phyloP scores from a whole-genome alignment of 2,888 invertebrate species.

The Meiosimyza platycephala region DNA sequence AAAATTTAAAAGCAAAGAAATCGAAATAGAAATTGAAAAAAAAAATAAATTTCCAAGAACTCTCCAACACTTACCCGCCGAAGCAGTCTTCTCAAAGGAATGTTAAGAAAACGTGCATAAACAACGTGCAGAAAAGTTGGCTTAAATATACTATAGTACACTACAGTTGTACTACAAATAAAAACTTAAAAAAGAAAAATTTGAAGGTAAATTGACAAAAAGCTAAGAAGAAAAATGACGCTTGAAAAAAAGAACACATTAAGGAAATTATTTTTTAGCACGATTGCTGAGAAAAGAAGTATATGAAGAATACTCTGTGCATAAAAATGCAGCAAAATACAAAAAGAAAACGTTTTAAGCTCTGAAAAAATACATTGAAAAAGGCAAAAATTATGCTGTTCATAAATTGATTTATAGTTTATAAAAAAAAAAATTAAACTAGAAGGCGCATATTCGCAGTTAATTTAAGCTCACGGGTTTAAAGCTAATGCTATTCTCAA shows the following conservation, averaged over 20 bases:
- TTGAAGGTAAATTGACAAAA: too few relatives aligned
- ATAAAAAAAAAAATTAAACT: background rate
- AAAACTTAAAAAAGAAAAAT: too few relatives aligned
- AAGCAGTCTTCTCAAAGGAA: constrained; percentile 18
- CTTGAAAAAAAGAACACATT: too few relatives aligned
- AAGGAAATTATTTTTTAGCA: too few relatives aligned
- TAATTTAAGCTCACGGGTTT: too few relatives aligned
- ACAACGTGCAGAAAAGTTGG: too few relatives aligned
- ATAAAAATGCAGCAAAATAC: constrained; percentile 49
- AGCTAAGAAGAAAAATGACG: too few relatives aligned
- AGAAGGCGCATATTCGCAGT: too few relatives aligned
- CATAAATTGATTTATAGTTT: background rate
- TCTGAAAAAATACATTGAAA: constrained; percentile 49
- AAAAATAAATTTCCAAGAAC: background rate
- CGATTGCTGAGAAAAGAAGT: background rate
- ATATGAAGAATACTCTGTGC: constrained; percentile 60
- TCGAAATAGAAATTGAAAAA: background rate
- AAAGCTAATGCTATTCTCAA: too few relatives aligned
- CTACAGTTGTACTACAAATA: too few relatives aligned
- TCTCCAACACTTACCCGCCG: constrained; percentile 24
- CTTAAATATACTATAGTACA: too few relatives aligned
- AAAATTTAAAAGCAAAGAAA: background rate
- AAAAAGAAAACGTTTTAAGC: constrained; percentile 42
- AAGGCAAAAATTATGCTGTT: constrained; percentile 11
- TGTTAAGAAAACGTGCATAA: background rate